Evolutionary conservation across 2,797 vertebrate species (phyloP).

Genomic region (Pempheris klunzingeri): DNA sequence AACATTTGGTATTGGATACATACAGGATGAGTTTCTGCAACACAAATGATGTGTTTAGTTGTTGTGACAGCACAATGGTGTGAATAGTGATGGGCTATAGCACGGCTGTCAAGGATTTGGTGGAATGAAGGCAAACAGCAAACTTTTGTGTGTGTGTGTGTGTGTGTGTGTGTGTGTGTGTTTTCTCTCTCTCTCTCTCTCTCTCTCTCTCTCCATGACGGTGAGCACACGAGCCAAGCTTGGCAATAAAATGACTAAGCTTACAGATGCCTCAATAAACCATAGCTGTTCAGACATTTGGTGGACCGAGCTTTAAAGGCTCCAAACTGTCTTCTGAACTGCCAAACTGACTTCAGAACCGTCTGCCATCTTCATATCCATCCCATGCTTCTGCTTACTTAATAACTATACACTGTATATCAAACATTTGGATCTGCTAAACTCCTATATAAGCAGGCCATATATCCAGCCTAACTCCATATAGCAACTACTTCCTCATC

Average conservation of each 20-base stretch:
- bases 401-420: constrained; percentile 63
- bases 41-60: constrained; percentile 83
- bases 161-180: constrained; percentile 53
- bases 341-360: constrained; percentile 79
- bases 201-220: constrained; percentile 58
- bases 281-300: constrained; percentile 84
- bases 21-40: constrained; percentile 81
- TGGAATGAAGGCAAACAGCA: constrained; percentile 80
- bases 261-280: constrained; percentile 87
- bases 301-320: constrained; percentile 78
- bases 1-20: constrained; percentile 86
- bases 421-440: constrained; percentile 41
- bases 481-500: not conserved
- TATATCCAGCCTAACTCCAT: not conserved
- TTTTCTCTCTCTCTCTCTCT: too few relatives aligned
- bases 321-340: constrained; percentile 78
- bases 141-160: constrained; percentile 74
- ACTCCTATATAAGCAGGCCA: constrained; percentile 11
- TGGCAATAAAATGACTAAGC: constrained; percentile 78
- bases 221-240: constrained; percentile 80
- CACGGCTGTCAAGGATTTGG: constrained; percentile 83
- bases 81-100: constrained; percentile 82
- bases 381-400: constrained; percentile 66
- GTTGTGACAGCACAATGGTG: constrained; percentile 80
- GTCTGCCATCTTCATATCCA: constrained; percentile 74